Percentiles rank a stretch among this genome's conserved stretches.
phyloP scores from a whole-genome alignment of 2,888 invertebrate genomes.

The Nomada fabriciana region DNA sequence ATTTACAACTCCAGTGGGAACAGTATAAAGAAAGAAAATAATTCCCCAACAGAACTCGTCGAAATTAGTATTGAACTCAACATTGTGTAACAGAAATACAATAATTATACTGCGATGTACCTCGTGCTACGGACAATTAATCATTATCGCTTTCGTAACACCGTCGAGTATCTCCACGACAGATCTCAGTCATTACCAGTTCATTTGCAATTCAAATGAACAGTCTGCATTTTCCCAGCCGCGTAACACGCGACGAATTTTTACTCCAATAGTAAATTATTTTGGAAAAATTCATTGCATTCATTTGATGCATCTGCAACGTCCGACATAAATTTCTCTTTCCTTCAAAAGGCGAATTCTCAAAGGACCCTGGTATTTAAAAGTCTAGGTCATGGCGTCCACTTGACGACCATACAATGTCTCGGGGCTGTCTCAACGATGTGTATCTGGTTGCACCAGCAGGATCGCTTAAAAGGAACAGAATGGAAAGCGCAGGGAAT shows the following conservation, averaged over 20 bases:
- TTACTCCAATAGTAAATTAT: background rate
- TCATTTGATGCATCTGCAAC: background rate
- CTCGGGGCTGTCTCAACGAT: constrained; percentile 26
- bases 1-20: too few relatives aligned
- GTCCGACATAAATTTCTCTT: background rate
- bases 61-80: too few relatives aligned
- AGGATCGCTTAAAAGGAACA: constrained; percentile 3
- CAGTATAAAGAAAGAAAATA: too few relatives aligned
- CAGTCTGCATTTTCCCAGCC: background rate
- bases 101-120: too few relatives aligned
- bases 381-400: too few relatives aligned
- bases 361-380: background rate
- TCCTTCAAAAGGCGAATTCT: constrained; percentile 28
- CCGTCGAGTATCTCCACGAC: background rate
- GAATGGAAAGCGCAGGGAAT: constrained; percentile 9
- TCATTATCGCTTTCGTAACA: background rate
- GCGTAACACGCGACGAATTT: background rate
- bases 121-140: background rate
- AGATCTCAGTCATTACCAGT: background rate
- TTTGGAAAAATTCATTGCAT: background rate
- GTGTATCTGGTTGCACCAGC: constrained; percentile 14
- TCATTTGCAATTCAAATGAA: background rate
- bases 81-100: too few relatives aligned
- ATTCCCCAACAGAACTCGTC: too few relatives aligned
- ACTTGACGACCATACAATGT: constrained; percentile 37